Percentiles rank a stretch among this genome's conserved stretches.
Evolutionary conservation across 2,113 vertebrate genomes (phyloP).

Genomic region (Hippopotamus amphibius): DNA sequence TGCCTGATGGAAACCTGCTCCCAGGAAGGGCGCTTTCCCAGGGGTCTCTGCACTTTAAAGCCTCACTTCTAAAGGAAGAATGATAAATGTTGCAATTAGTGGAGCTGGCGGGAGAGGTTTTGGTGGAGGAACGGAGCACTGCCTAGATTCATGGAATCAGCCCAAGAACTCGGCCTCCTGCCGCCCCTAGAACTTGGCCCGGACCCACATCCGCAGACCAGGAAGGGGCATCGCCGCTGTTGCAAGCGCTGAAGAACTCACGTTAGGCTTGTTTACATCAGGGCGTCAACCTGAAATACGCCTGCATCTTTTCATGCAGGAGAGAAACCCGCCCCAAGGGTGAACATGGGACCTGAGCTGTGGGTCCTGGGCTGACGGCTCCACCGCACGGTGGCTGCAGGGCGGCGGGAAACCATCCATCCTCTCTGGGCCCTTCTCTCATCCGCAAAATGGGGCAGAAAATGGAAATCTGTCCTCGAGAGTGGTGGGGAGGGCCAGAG

Average conservation of each 20-base stretch:
- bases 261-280: fast-evolving
- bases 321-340: fast-evolving
- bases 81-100: background rate
- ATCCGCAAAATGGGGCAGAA: background rate
- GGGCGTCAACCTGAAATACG: background rate
- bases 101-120: background rate
- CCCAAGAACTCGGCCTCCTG: background rate
- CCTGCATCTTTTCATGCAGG: fast-evolving
- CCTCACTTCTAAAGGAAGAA: background rate
- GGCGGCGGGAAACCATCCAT: background rate
- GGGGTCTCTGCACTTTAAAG: background rate
- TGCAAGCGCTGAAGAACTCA: no score
- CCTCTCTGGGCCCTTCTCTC: background rate
- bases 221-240: background rate
- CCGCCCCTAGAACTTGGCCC: background rate
- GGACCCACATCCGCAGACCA: background rate
- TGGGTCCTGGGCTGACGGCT: background rate
- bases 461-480: no score
- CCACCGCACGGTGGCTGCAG: background rate
- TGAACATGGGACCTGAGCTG: fast-evolving
- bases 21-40: background rate
- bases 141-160: background rate
- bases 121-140: background rate
- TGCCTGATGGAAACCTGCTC: no score
- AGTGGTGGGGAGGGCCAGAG: fast-evolving